A percentile compares a stretch with the other conserved stretches of the same genome.
Conservation (phyloP, 2,888 invertebrate species). For the Sarcophaga variegata region DNA sequence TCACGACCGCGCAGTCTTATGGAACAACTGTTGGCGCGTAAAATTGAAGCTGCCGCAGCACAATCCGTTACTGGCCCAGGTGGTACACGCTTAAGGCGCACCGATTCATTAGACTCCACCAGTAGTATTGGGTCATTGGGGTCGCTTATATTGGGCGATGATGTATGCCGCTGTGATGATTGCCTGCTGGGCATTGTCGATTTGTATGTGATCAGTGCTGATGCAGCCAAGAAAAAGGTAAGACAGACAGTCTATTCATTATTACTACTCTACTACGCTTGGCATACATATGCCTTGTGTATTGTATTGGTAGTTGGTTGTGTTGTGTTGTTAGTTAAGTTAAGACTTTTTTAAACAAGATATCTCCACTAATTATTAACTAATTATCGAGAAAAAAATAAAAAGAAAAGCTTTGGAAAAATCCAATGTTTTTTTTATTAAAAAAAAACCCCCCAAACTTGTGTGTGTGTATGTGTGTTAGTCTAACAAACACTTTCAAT, state of each 20-base stretch:
- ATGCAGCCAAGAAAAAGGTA: constrained; percentile 86
- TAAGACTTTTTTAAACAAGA: constrained; percentile 66
- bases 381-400: constrained; percentile 65
- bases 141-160: constrained; percentile 85
- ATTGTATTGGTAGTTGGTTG: too few relatives aligned
- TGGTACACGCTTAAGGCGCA: constrained; percentile 84
- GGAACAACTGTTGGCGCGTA: constrained; percentile 90
- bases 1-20: constrained; percentile 89
- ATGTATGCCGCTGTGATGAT: constrained; percentile 92
- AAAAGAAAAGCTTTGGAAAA: background rate
- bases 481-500: constrained; percentile 38
- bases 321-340: too few relatives aligned
- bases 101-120: constrained; percentile 90
- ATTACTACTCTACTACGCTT: background rate
- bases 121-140: constrained; percentile 87
- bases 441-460: background rate
- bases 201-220: constrained; percentile 85
- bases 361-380: constrained; percentile 71
- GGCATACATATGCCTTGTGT: too few relatives aligned
- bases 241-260: constrained; percentile 50
- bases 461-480: constrained; percentile 29
- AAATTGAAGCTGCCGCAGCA: constrained; percentile 88
- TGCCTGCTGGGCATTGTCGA: constrained; percentile 92
- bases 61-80: constrained; percentile 81
- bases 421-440: background rate